Conservation (phyloP, 2,888 invertebrate species). For the Apoderus coryli region DNA sequence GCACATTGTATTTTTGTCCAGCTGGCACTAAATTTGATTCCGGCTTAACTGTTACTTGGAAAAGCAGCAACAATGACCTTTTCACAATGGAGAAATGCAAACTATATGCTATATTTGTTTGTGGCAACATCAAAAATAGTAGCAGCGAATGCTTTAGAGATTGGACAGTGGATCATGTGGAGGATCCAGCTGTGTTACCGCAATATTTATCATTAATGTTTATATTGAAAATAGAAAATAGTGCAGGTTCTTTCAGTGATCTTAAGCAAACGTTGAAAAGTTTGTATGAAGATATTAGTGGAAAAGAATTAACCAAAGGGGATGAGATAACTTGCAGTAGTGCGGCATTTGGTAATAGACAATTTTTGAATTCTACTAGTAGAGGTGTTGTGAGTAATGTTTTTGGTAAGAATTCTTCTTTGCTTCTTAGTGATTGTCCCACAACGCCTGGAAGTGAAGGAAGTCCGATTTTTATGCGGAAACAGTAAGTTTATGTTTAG, state of each 20-base stretch:
- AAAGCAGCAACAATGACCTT: constrained; percentile 6
- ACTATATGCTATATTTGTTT: constrained; percentile 13
- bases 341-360: constrained; percentile 35
- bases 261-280: constrained; percentile 12
- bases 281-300: constrained; percentile 15
- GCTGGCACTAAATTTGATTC: constrained; percentile 3
- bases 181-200: no score
- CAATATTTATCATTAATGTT: no score
- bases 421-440: constrained; percentile 43
- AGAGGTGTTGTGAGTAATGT: constrained; percentile 43
- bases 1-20: constrained; percentile 9
- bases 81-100: constrained; percentile 11
- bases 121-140: constrained; percentile 13
- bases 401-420: constrained; percentile 36
- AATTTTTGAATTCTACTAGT: constrained; percentile 42
- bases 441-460: constrained; percentile 46
- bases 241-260: constrained; percentile 5
- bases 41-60: constrained; percentile 14
- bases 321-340: constrained; percentile 15
- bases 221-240: constrained; percentile 13
- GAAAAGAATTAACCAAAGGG: constrained; percentile 12
- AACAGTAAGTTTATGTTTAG: constrained; percentile 13
- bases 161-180: constrained; percentile 15
- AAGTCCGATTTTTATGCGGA: constrained; percentile 38
- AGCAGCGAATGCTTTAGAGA: constrained; percentile 13